These are phyloP conservation scores for Hippoglossus hippoglossus DNA, from an alignment of 2,797 vertebrate genomes.

Conservation along the genomic window DNA sequence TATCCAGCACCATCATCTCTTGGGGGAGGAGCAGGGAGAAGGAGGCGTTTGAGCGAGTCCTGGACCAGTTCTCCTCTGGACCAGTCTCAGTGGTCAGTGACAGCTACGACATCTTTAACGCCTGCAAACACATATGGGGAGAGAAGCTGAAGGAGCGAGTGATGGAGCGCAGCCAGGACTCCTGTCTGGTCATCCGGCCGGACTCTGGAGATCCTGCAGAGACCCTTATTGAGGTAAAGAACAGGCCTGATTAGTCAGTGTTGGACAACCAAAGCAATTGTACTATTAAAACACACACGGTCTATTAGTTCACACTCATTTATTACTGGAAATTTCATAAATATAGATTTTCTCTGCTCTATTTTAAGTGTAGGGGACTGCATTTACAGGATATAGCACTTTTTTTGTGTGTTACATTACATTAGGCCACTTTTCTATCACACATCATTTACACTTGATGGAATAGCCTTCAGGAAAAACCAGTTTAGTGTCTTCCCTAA, in stretches of 20 bases:
- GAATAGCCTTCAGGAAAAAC: no score
- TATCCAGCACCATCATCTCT: conserved; percentile 84
- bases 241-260: not conserved
- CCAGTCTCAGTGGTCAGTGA: conserved; percentile 86
- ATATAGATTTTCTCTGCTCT: no score
- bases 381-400: no score
- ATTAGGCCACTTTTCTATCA: no score
- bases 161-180: conserved; percentile 83
- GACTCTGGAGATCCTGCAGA: conserved; percentile 85
- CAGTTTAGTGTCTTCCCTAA: no score
- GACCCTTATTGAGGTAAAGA: conserved; percentile 82
- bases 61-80: conserved; percentile 82
- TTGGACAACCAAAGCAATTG: not conserved
- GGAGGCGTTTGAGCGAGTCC: conserved; percentile 81
- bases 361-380: no score
- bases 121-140: conserved; percentile 87
- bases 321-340: no score
- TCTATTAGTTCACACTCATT: no score
- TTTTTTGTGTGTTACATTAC: no score
- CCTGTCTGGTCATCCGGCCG: conserved; percentile 82
- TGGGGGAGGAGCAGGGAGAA: conserved; percentile 83
- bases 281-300: no score
- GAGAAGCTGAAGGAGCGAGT: conserved; percentile 84
- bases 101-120: conserved; percentile 87
- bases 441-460: no score